phyloP scores from a whole-genome alignment of 2,888 invertebrate species.

The Sphaeridia pumilis region DNA sequence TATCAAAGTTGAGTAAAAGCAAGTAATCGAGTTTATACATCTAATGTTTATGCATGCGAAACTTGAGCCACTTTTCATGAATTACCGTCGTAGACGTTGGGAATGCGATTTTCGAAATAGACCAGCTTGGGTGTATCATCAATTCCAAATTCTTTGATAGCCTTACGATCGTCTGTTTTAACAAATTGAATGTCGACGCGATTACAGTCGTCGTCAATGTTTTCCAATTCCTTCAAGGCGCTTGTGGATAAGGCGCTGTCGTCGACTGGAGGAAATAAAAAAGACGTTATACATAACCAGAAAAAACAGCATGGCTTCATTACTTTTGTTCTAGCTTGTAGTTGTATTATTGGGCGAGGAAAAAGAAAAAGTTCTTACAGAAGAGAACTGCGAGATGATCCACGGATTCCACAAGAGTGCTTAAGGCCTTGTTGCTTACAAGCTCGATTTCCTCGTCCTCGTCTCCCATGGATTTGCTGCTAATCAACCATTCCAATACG shows the following conservation, averaged over 20 bases:
- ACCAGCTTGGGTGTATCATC: conserved; percentile 73
- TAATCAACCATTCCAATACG: conserved; percentile 83
- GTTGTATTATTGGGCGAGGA: neutral
- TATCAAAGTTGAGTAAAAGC: no score
- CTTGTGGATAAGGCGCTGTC: conserved; percentile 72
- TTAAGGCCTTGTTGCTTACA: conserved; percentile 77
- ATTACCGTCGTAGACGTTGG: conserved; percentile 79
- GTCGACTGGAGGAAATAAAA: conserved; percentile 54
- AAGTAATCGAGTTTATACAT: no score
- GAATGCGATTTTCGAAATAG: conserved; percentile 86
- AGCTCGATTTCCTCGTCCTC: conserved; percentile 64
- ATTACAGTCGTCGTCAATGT: conserved; percentile 60
- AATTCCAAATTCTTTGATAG: conserved; percentile 76
- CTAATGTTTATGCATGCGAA: no score
- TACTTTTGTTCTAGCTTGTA: neutral
- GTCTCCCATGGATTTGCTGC: conserved; percentile 84
- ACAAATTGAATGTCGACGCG: conserved; percentile 72
- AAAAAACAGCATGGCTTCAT: neutral
- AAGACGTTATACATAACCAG: neutral
- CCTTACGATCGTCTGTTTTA: conserved; percentile 69
- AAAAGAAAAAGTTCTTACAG: conserved; percentile 29
- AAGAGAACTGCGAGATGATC: conserved; percentile 85
- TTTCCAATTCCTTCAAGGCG: conserved; percentile 73
- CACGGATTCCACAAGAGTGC: conserved; percentile 75
- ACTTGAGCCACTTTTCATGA: conserved; percentile 16